Percentiles rank a stretch among this genome's conserved stretches.
These are phyloP conservation scores for Gobius niger DNA, from an alignment of 2,113 vertebrate genomes.

Conservation along the genomic window DNA sequence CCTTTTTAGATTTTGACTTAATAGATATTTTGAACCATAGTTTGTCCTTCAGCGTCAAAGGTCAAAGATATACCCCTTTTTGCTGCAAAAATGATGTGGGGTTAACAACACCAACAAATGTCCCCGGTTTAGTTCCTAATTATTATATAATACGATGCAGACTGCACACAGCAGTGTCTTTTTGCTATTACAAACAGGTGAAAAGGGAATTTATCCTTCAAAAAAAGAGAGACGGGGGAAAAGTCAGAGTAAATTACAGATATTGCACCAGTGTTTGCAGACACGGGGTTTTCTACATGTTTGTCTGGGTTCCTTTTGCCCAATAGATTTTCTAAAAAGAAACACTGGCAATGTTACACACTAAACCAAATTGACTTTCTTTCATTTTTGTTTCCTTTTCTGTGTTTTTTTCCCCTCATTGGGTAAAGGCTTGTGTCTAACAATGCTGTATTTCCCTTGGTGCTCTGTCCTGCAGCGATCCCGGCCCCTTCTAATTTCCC, in stretches of 20 bases:
- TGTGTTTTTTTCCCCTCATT: slow-evolving; percentile 38
- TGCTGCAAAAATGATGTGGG: too few relatives aligned
- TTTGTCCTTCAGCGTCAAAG: too few relatives aligned
- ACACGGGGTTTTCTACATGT: slow-evolving; percentile 17
- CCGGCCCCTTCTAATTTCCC: slow-evolving; percentile 76
- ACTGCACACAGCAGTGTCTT: too few relatives aligned
- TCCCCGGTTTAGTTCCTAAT: too few relatives aligned
- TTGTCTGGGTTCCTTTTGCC: slow-evolving; percentile 36
- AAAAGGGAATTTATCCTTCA: not conserved
- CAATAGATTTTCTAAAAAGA: slow-evolving; percentile 45
- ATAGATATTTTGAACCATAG: too few relatives aligned
- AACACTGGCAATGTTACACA: slow-evolving; percentile 54
- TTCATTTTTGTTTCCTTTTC: slow-evolving; percentile 44
- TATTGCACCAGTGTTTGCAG: not conserved
- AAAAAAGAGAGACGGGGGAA: not conserved
- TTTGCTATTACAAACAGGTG: too few relatives aligned
- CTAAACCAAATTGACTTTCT: slow-evolving; percentile 62
- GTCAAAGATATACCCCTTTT: too few relatives aligned
- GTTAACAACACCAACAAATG: too few relatives aligned
- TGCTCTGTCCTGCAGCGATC: slow-evolving; percentile 71
- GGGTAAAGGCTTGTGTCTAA: slow-evolving; percentile 54
- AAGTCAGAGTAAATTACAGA: not conserved
- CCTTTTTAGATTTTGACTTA: too few relatives aligned
- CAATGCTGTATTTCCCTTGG: slow-evolving; percentile 73
- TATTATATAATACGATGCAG: too few relatives aligned